A percentile compares a stretch with the other conserved stretches of the same genome.
These are phyloP conservation scores for Arion vulgaris DNA, from an alignment of 1,140 invertebrate species.

Conservation along the genomic window DNA sequence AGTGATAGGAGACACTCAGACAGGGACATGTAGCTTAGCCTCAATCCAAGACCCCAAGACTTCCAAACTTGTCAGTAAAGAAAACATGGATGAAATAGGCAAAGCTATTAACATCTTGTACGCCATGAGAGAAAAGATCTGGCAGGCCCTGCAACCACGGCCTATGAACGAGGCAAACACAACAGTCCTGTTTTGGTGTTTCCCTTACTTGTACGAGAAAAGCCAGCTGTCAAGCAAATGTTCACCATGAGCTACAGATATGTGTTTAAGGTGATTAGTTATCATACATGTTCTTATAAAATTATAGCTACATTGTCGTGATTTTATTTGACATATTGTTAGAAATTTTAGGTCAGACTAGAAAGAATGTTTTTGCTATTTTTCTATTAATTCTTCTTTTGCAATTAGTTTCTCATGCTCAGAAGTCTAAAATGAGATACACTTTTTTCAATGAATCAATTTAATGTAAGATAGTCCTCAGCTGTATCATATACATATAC, in stretches of 20 bases:
- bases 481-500: too few relatives aligned
- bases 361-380: too few relatives aligned
- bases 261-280: constrained; percentile 31
- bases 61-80: constrained; percentile 47
- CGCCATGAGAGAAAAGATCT: constrained; percentile 61
- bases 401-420: too few relatives aligned
- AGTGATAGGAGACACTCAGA: constrained; percentile 12
- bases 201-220: constrained; percentile 56
- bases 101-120: constrained; percentile 56
- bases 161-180: constrained; percentile 66
- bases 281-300: too few relatives aligned
- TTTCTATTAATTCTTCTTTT: too few relatives aligned
- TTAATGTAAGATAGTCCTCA: too few relatives aligned
- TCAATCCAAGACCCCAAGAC: constrained; percentile 37
- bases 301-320: too few relatives aligned
- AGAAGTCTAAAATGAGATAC: too few relatives aligned
- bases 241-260: constrained; percentile 61
- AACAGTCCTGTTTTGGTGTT: constrained; percentile 69
- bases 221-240: constrained; percentile 47
- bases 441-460: too few relatives aligned
- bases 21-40: constrained; percentile 10
- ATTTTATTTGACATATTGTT: neutral
- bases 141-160: constrained; percentile 56
- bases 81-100: constrained; percentile 46
- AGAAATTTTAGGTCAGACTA: too few relatives aligned